Conservation (phyloP, 1,140 invertebrate species). For the Mactra quadrangularis region DNA sequence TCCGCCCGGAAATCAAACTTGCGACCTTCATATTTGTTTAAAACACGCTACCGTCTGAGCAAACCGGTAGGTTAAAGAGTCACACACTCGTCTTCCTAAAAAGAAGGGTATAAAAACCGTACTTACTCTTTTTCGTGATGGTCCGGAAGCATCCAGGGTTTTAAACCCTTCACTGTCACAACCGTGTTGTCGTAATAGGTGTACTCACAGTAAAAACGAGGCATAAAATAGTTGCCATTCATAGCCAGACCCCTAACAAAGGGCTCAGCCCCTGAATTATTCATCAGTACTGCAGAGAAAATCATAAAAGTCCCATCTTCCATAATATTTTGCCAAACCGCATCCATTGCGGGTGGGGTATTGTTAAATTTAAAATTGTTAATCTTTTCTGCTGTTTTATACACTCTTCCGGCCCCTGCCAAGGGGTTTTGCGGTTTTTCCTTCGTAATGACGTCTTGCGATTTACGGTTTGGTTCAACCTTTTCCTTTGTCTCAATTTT, state of each 20-base stretch:
- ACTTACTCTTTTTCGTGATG: slow-evolving; percentile 41
- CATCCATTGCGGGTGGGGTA: neutral
- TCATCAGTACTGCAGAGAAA: neutral
- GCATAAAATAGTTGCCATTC: slow-evolving; percentile 26
- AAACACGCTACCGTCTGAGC: too few relatives aligned
- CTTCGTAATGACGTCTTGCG: too few relatives aligned
- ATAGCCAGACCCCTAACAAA: slow-evolving; percentile 13
- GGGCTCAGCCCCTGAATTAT: slow-evolving; percentile 11
- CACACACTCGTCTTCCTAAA: too few relatives aligned
- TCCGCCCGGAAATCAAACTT: too few relatives aligned
- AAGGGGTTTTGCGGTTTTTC: too few relatives aligned
- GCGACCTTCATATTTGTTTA: too few relatives aligned
- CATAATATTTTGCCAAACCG: slow-evolving; percentile 8
- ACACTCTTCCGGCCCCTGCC: too few relatives aligned
- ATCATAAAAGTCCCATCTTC: slow-evolving; percentile 22
- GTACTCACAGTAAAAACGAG: slow-evolving; percentile 24
- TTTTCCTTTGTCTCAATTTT: too few relatives aligned
- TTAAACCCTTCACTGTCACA: slow-evolving; percentile 6
- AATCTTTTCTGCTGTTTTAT: slow-evolving; percentile 13
- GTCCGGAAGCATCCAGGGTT: slow-evolving; percentile 33
- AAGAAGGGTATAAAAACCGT: too few relatives aligned
- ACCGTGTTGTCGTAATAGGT: neutral
- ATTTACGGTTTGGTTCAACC: too few relatives aligned
- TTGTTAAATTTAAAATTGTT: slow-evolving; percentile 24
- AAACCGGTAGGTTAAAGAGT: too few relatives aligned